These are phyloP conservation scores for Lates calcarifer DNA, from an alignment of 2,113 vertebrate genomes.

Conservation along the genomic window DNA sequence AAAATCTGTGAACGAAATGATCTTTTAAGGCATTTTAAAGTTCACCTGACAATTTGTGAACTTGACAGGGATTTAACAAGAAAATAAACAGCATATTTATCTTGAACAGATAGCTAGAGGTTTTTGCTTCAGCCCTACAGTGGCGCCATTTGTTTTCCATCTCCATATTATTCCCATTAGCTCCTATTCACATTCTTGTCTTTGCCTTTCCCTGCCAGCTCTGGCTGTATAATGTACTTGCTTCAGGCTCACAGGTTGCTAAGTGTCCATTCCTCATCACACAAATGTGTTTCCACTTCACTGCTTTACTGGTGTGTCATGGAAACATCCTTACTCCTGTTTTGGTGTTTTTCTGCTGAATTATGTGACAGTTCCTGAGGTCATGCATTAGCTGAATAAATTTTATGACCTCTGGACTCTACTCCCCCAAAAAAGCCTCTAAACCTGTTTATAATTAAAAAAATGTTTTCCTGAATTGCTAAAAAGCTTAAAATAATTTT, in stretches of 20 bases:
- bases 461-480: not conserved
- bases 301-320: not conserved
- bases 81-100: constrained; percentile 13
- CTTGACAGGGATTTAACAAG: not conserved
- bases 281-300: constrained; percentile 29
- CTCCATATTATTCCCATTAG: constrained; percentile 61
- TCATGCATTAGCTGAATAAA: constrained; percentile 9
- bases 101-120: constrained; percentile 9
- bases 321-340: not conserved
- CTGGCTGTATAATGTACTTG: constrained; percentile 46
- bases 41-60: constrained; percentile 13
- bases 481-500: not conserved
- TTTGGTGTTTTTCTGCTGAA: not conserved
- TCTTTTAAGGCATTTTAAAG: not conserved
- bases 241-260: constrained; percentile 63
- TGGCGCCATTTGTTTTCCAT: constrained; percentile 46
- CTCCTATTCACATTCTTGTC: constrained; percentile 51
- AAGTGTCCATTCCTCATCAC: constrained; percentile 58
- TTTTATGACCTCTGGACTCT: not conserved
- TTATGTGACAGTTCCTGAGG: not conserved
- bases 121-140: constrained; percentile 35
- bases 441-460: not conserved
- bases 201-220: constrained; percentile 28
- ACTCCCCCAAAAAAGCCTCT: not conserved
- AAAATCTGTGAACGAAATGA: not conserved